Base-by-base conservation (phyloP, 2,888 invertebrate genomes). In the Limulus polyphemus region DNA sequence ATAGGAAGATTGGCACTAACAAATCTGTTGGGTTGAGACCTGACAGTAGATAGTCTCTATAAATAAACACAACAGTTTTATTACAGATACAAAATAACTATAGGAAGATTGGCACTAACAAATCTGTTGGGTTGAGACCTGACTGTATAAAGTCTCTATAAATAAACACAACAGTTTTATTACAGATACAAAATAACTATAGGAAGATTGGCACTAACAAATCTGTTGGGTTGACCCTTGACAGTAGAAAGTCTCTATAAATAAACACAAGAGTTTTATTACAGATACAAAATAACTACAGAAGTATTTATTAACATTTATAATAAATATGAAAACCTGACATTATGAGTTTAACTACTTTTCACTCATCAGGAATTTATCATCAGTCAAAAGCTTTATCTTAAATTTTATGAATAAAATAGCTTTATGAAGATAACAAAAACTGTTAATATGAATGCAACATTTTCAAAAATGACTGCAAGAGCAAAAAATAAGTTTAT, bases 1-100 rank as follows among this genome's bases (percentile, higher is more conserved):
- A 89, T 90, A 32, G 94, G 90, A 76, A 97, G 81, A 78, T 94
- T 98, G 65, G 98, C 99, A 65, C 92, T 91, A 65, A 91, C 88
- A 76, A 98, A 98, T 71, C 93, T 84, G 71, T 89, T 87, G 16
- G 94, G 92, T 77, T 95, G 94, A 69, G 91, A 88, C 76, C 92
- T 90, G 79, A 97, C 86, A 76, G 92, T 88, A 63, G 91, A 86
- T 73, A 99, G 81, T 79, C 94, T 89, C 84, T 82, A 77, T n/a
- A 76, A 76, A 64, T 64, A 60, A 62, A 62, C 57, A 68, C 60
- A 46, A 10, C 9, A 32, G 32, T 32, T 7, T 32, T 32, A 32
- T 32, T 32, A 5, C 32, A 32, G 32, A 32, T 7, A 32, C 7
- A n/a, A n/a, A n/a, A n/a, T n/a, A n/a, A n/a, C n/a, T n/a, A 89